These are phyloP conservation scores for Trichechus manatus DNA, from an alignment of 2,113 vertebrate genomes.

Conservation along the genomic window DNA sequence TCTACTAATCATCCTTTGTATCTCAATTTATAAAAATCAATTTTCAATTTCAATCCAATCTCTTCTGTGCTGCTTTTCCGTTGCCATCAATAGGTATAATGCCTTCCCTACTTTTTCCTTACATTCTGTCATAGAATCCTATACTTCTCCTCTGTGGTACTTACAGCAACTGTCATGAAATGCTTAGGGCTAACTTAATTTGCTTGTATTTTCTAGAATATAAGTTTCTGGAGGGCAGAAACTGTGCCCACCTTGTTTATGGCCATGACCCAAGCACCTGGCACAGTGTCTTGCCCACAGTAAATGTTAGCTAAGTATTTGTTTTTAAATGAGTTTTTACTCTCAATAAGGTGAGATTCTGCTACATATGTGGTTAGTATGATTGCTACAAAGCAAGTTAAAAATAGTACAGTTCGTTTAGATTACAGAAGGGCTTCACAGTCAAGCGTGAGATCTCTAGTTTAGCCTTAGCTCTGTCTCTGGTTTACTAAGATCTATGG, in stretches of 20 bases:
- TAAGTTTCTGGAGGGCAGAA: not conserved
- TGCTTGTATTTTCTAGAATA: not conserved
- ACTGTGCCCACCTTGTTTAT: not conserved
- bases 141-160: not conserved
- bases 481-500: not conserved
- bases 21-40: not conserved
- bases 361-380: not conserved
- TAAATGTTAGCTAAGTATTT: not conserved
- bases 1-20: not conserved
- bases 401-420: not conserved
- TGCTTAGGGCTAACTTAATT: not conserved
- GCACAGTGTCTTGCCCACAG: not conserved
- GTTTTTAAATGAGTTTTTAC: not conserved
- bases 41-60: not conserved
- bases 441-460: not conserved
- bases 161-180: not conserved
- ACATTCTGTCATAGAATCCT: not conserved
- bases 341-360: not conserved
- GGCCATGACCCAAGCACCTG: too few species aligned
- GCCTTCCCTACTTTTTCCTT: rapidly evolving
- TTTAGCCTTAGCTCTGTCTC: not conserved
- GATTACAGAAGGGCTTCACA: not conserved
- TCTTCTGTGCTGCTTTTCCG: not conserved
- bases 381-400: not conserved
- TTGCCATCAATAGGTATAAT: not conserved